phyloP scores from a whole-genome alignment of 2,113 vertebrate genomes.

The Eulemur rufifrons region DNA sequence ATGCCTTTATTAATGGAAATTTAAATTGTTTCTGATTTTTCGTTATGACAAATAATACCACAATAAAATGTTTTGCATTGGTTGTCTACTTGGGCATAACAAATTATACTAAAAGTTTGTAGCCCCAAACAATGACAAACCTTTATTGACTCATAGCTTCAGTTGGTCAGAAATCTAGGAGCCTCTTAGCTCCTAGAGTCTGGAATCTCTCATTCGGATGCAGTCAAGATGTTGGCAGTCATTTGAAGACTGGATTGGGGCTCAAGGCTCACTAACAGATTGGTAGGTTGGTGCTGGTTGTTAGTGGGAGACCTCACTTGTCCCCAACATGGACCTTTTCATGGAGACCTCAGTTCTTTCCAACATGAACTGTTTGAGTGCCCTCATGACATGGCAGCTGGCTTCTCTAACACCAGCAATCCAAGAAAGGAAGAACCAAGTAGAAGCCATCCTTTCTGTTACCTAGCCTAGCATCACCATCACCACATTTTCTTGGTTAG shows the following conservation, averaged over 20 bases:
- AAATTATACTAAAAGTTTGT: neutral
- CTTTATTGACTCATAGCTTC: neutral
- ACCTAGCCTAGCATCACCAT: neutral
- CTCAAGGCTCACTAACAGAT: neutral
- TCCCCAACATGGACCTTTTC: neutral
- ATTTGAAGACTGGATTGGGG: neutral
- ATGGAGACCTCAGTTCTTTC: neutral
- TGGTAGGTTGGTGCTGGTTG: neutral
- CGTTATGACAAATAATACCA: neutral
- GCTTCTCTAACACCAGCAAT: neutral
- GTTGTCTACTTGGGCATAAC: neutral
- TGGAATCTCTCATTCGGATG: neutral
- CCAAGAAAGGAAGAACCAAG: neutral
- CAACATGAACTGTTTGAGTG: neutral
- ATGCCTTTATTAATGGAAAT: neutral
- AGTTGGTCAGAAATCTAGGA: neutral
- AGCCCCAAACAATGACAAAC: neutral
- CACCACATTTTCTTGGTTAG: neutral
- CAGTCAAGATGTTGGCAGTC: neutral
- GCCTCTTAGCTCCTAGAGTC: neutral
- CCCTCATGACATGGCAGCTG: neutral
- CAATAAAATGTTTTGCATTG: neutral
- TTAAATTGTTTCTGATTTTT: conserved; percentile 43
- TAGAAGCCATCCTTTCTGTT: neutral
- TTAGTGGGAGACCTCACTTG: neutral